Evolutionary conservation across 1,140 invertebrate genomes (phyloP).

Genomic region (Diabrotica undecimpunctata): DNA sequence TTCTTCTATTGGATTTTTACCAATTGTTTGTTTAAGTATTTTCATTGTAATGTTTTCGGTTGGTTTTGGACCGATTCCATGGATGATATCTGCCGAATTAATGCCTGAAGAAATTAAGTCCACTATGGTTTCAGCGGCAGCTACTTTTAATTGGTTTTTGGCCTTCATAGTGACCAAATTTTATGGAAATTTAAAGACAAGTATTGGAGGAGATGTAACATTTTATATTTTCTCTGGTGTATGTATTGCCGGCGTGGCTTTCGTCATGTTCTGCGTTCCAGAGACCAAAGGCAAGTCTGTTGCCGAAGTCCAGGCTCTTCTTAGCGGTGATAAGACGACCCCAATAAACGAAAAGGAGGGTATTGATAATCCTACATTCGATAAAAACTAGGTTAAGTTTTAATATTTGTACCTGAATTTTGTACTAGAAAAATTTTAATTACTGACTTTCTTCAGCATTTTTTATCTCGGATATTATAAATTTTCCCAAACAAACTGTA

Average conservation of each 20-base stretch:
- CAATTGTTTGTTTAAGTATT: slow-evolving; percentile 66
- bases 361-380: slow-evolving; percentile 30
- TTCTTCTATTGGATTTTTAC: slow-evolving; percentile 55
- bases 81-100: slow-evolving; percentile 73
- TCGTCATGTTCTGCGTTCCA: slow-evolving; percentile 63
- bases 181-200: slow-evolving; percentile 53
- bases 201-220: slow-evolving; percentile 52
- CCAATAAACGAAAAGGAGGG: slow-evolving; percentile 17
- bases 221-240: slow-evolving; percentile 65
- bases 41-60: slow-evolving; percentile 77
- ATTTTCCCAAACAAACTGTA: too few relatives aligned
- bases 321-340: slow-evolving; percentile 40
- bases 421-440: not conserved
- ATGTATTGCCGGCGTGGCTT: slow-evolving; percentile 59
- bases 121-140: slow-evolving; percentile 69
- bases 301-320: slow-evolving; percentile 67
- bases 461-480: too few relatives aligned
- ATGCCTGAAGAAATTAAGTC: slow-evolving; percentile 75
- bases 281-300: slow-evolving; percentile 75
- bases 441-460: too few relatives aligned
- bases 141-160: slow-evolving; percentile 73
- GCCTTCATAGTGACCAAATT: slow-evolving; percentile 82
- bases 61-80: slow-evolving; percentile 79
- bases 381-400: slow-evolving; percentile 1
- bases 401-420: not conserved